phyloP scores from a whole-genome alignment of 1,140 invertebrate species.

The Aphaenogaster rudis region DNA sequence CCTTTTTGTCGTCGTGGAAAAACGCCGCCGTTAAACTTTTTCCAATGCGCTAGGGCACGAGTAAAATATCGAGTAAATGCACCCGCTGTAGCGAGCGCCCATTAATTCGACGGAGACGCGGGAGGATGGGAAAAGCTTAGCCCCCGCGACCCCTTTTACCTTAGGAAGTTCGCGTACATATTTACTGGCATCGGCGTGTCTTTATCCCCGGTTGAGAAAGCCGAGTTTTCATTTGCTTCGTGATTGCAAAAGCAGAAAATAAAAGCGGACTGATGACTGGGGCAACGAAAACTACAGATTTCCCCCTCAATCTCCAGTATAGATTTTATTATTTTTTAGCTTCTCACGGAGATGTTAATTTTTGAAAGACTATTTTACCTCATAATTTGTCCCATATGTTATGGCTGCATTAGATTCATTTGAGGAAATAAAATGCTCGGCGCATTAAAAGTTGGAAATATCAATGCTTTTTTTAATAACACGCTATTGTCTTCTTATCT shows the following conservation, averaged over 20 bases:
- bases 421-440: not conserved
- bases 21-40: slow-evolving; percentile 58
- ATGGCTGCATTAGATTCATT: not conserved
- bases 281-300: not conserved
- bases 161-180: slow-evolving; percentile 46
- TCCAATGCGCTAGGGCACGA: slow-evolving; percentile 33
- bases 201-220: slow-evolving; percentile 8
- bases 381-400: not conserved
- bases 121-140: slow-evolving; percentile 9
- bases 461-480: not conserved
- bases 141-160: not conserved
- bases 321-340: slow-evolving; percentile 16
- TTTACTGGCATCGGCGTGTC: slow-evolving; percentile 41
- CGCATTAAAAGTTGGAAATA: not conserved
- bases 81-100: slow-evolving; percentile 22
- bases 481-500: not conserved
- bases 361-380: not conserved
- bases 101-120: slow-evolving; percentile 47
- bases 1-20: slow-evolving; percentile 49
- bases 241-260: slow-evolving; percentile 16
- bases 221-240: slow-evolving; percentile 28
- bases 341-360: not conserved
- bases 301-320: not conserved
- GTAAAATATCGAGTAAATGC: slow-evolving; percentile 57
- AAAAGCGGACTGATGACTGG: not conserved